These are phyloP conservation scores for Anarrhichthys ocellatus DNA, from an alignment of 2,113 vertebrate genomes.

Conservation along the genomic window DNA sequence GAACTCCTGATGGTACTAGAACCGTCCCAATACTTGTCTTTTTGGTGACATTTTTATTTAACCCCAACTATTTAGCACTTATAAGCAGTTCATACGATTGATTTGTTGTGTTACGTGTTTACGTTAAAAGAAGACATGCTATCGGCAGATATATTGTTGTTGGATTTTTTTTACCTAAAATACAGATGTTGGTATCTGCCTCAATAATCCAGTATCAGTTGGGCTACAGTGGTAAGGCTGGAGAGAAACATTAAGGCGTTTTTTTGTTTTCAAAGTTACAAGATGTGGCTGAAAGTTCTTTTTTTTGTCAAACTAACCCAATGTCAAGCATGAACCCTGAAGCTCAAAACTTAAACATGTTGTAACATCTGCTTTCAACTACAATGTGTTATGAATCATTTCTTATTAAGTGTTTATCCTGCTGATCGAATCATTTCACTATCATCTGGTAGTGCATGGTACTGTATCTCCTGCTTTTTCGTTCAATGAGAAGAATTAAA, in stretches of 20 bases:
- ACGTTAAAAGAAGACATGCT: neutral
- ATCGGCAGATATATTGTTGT: neutral
- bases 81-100: neutral
- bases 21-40: neutral
- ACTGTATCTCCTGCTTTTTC: neutral
- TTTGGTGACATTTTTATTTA: neutral
- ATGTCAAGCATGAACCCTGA: neutral
- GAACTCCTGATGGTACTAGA: neutral
- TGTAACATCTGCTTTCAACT: neutral
- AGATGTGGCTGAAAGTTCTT: neutral
- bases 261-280: neutral
- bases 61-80: neutral
- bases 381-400: neutral
- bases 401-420: neutral
- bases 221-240: neutral
- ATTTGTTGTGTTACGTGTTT: neutral
- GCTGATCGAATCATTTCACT: neutral
- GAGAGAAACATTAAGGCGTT: neutral
- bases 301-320: neutral
- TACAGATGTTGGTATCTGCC: neutral
- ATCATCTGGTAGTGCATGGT: neutral
- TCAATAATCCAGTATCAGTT: neutral
- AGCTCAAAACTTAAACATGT: neutral
- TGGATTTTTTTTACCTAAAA: neutral
- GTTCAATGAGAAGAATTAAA: slow-evolving; percentile 7